Percentiles rank a stretch among this genome's conserved stretches.
Evolutionary conservation across 2,888 invertebrate genomes (phyloP).

Genomic region (Leucophenga montana): DNA sequence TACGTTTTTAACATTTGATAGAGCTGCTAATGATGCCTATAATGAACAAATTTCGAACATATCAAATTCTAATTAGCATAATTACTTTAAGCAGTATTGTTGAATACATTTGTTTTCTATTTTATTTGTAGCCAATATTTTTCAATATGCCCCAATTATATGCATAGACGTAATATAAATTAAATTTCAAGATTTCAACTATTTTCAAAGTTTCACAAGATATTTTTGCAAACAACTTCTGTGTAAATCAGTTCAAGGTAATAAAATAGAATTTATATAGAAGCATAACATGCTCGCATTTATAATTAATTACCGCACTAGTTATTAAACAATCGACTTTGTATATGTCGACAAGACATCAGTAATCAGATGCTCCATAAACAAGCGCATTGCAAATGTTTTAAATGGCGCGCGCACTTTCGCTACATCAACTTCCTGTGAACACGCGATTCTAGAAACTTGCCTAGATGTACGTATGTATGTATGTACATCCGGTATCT

Average conservation of each 20-base stretch:
- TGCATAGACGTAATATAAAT: no score
- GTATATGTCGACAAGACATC: not conserved
- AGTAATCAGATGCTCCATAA: conserved; percentile 2
- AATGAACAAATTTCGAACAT: no score
- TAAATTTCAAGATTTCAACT: no score
- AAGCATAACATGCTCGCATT: not conserved
- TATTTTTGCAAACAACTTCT: no score
- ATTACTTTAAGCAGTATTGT: no score
- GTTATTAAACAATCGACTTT: conserved; percentile 21
- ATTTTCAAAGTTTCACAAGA: no score
- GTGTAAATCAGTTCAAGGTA: conserved; percentile 8
- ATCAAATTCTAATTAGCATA: no score
- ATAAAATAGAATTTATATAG: not conserved
- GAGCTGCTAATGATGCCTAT: no score
- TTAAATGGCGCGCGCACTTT: conserved; percentile 6
- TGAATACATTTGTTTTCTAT: no score
- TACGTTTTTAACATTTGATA: no score
- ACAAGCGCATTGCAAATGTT: conserved; percentile 22
- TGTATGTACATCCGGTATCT: conserved; percentile 15
- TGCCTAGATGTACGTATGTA: not conserved
- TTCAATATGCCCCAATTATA: no score
- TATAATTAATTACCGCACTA: conserved; percentile 58
- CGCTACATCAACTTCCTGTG: conserved; percentile 3
- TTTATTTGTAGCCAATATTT: no score
- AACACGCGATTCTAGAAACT: conserved; percentile 7